Evolutionary conservation across 2,113 vertebrate genomes (phyloP), one percentile per base, ranked within the genome.

Genomic region (Malurus alboscapulatus): DNA sequence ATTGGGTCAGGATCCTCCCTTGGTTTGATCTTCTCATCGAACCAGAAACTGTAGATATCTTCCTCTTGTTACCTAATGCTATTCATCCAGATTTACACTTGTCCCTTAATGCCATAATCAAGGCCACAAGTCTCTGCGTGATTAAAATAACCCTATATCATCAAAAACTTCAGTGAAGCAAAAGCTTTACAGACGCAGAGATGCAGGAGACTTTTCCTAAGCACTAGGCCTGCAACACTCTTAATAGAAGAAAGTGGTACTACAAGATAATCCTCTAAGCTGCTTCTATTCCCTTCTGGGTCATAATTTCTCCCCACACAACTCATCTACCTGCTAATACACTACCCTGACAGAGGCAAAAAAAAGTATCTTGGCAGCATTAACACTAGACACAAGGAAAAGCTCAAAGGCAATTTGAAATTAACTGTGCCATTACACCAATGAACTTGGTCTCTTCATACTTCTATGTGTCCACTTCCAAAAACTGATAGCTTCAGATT

Each of bases 241-340:
- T 63, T 34, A 91, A 75, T 3, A 91, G 61, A 87, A 92, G 26
- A 78, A 92, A 84, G 61, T 55, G 12, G 66, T 62, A 82, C 30
- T 86, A 59, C 21, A 80, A 81, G 25, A 88, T 59, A 90, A 96
- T 77, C 45, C 73, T 57, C 57, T 72, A 78, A 90, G 57, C 82
- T 75, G 62, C 69, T 87, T 78, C 34, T 45, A 61, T 87, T 76
- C 34, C 57, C 40, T 92, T 88, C 50, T 69, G 32, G 47, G n/a
- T 62, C 59, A 85, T 63, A 51, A 63, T 26, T 92, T 79, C 48
- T 94, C 42, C 53, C 57, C 53, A 87, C 25, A 81, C 47, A 93
- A 86, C 50, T 75, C 61, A 75, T 30, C 45, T 75, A 67, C 61
- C 45, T 94, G 45, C 65, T 88, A 86, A 86, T 42, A 74, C 12